Evolutionary conservation across 1,140 invertebrate genomes (phyloP), one percentile per base, ranked within the genome.

Genomic region (Drosophila nebulosa): DNA sequence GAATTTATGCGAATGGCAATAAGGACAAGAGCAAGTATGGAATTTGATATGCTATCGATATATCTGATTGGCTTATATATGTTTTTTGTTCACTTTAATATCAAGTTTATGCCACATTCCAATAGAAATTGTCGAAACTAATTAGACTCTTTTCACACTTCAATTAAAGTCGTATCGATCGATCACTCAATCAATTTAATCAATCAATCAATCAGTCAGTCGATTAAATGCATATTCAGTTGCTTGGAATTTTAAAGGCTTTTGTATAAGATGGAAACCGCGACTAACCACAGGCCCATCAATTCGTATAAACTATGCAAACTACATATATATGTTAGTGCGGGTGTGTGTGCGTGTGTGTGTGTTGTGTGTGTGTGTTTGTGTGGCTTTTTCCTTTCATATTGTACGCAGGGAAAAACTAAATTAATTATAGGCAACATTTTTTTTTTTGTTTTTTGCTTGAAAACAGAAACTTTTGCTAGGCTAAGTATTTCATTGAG

Each of bases 361-460:
- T 42, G 7, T 42, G 4, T 14, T 18, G 3, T 42, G 16, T 32
- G 10, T 32, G 30, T 10, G 10, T 12, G 14, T 4, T 1, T 35
- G 18, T 36, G 14, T 61, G 50, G 24, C 16, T 39, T 16, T 18
- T 26, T 53, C 24, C n/a, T n/a, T 7, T 53, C 39, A n/a, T n/a
- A 53, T 10, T 62, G n/a, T 10, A 22, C 3, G 36, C 61, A 64
- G 64, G 32, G 52, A 35, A 66, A 74, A 74, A 75, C 72, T 71
- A 63, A 75, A 75, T 75, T 75, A 75, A 75, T 75, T 75, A 71
- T 67, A 75, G 63, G 63, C 59, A 63, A 46, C 39, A 46, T 10
- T 46, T 46, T 42, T 0, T 42, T 16, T 7, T 42, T 42, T 46
- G 24, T 21, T 42, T 18, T 21, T 18, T 46, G 39, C 16, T 46